A percentile compares a stretch with the other conserved stretches of the same genome.
These are phyloP conservation scores for Drosophila prosaltans DNA, from an alignment of 1,140 invertebrate species.

Conservation along the genomic window DNA sequence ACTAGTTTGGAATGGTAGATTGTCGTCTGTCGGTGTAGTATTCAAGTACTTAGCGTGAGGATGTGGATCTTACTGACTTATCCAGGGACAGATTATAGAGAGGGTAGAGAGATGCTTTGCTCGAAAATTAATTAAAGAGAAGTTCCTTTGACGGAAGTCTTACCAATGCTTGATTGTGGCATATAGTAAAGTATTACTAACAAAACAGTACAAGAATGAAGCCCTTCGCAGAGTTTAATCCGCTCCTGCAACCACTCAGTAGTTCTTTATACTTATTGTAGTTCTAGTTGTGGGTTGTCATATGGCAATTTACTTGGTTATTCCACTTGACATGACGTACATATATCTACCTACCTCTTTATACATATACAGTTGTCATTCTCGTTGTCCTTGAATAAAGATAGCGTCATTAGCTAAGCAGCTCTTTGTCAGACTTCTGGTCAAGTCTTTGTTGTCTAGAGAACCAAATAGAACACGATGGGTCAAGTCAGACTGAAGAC, in stretches of 20 bases:
- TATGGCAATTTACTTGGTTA: conserved; percentile 51
- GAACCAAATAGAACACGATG: conserved; percentile 39
- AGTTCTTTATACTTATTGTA: conserved; percentile 19
- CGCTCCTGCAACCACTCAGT: neutral
- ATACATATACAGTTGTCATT: conserved; percentile 28
- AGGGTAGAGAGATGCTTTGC: neutral
- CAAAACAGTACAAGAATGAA: neutral
- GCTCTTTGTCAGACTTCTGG: conserved; percentile 27
- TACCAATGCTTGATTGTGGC: neutral
- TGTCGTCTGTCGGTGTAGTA: neutral
- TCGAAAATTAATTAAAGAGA: neutral
- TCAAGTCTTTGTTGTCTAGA: conserved; percentile 49
- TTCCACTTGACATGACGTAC: conserved; percentile 54
- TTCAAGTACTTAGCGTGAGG: neutral
- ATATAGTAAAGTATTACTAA: neutral
- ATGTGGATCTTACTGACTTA: neutral
- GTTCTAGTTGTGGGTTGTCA: conserved; percentile 25
- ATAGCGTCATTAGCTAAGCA: conserved; percentile 6
- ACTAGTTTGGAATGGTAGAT: conserved; percentile 42
- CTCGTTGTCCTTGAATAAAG: conserved; percentile 30
- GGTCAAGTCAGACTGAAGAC: neutral
- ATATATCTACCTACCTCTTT: neutral
- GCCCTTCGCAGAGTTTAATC: neutral
- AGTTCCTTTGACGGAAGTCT: neutral
- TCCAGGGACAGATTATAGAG: neutral